These are phyloP conservation scores for Cephalotes varians DNA, from an alignment of 2,888 invertebrate species.

Conservation along the genomic window DNA sequence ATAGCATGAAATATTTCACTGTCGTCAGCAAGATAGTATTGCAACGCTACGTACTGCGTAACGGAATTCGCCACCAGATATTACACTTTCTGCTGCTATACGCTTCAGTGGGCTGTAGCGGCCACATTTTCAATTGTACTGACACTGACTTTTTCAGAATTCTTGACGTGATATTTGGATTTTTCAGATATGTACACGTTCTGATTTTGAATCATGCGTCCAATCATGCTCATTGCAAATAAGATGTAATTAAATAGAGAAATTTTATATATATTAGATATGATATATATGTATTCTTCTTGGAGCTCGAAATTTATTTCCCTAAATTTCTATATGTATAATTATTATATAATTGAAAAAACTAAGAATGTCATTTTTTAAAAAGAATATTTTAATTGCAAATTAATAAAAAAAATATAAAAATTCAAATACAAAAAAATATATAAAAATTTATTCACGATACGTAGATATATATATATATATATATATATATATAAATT, in stretches of 20 bases:
- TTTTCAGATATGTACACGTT: constrained; percentile 4
- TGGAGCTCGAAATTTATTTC: background rate
- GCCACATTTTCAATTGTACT: constrained; percentile 45
- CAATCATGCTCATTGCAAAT: constrained; percentile 9
- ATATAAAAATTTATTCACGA: constrained; percentile 1
- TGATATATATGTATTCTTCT: background rate
- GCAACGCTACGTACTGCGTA: constrained; percentile 3
- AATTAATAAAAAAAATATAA: background rate
- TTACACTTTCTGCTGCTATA: constrained; percentile 47
- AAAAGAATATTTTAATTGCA: background rate
- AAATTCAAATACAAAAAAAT: background rate
- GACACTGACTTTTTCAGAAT: constrained; percentile 44
- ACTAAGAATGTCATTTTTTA: background rate
- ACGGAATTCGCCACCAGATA: constrained; percentile 37
- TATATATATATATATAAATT: background rate
- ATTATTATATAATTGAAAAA: background rate
- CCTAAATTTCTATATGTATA: background rate
- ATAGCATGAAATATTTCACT: constrained; percentile 12
- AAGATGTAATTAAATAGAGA: background rate
- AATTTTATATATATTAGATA: background rate
- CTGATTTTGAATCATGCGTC: background rate
- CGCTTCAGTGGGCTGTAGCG: constrained; percentile 44
- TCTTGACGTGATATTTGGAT: constrained; percentile 13
- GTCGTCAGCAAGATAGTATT: constrained; percentile 17
- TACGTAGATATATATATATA: background rate